Base-by-base conservation (phyloP, 2,113 vertebrate genomes). In the Phyllopteryx taeniolatus region DNA sequence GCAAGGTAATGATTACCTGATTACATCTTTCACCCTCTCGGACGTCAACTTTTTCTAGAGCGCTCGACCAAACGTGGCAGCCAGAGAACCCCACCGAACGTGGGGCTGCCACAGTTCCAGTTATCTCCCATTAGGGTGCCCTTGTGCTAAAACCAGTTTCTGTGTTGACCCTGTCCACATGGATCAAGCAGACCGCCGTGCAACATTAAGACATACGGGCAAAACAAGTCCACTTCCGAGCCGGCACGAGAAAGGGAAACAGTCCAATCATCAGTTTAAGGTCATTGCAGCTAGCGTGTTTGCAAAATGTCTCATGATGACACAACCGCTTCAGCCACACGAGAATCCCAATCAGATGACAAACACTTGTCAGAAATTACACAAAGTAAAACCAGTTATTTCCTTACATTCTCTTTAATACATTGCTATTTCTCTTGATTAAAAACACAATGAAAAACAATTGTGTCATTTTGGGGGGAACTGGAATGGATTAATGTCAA, bases 121-220 rank as follows among this genome's bases (percentile, higher is more conserved):
- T 79, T 73, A 83, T 76, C 83, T 79, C 67, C 56, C 79, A 74
- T 79, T 72, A 57, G 20, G 56, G 63, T 33, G 19, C 54, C 76
- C 35, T 66, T 68, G 68, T 79, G 72, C 63, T 44, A 85, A 39
- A 86, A 90, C 80, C 72, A 76, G 86, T 89, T 86, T 42, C 59
- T 33, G 5, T 83, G 74, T 85, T 86, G 81, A 76, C 54, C 39
- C 74, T 86, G 78, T 89, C 86, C 75, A 89, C 85, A 88, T 53
- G 77, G 33, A 84, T 82, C 64, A 76, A 80, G 75, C 64, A 72
- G 63, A 54, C 74, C 78, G 65, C 59, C 15, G 1, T 77, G 67
- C 65, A 74, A 73, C 44, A 74, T 61, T 15, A 63, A 61, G 6
- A 35, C 67, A 79, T 68, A 22, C 67, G 62, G 75, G 71, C 68